Percentiles rank a stretch among this genome's conserved stretches.
phyloP scores from a whole-genome alignment of 2,888 invertebrate species.

The Trachelus stipa region DNA sequence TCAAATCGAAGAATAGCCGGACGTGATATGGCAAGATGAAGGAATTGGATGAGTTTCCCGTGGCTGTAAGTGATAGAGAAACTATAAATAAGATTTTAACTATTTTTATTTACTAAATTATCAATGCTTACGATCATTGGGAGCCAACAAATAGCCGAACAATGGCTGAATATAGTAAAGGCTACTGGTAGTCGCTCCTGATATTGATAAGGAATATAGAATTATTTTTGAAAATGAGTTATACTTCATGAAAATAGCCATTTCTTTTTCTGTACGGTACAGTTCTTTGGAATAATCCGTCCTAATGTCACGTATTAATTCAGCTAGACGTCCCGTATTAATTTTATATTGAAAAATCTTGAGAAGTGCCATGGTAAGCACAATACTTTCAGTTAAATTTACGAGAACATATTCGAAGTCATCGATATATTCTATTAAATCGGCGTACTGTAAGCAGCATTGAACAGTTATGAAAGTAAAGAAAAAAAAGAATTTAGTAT shows the following conservation, averaged over 20 bases:
- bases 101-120: too few species aligned
- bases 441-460: neutral
- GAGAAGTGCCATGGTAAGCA: neutral
- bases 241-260: neutral
- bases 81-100: too few species aligned
- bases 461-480: too few species aligned
- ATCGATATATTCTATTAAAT: neutral
- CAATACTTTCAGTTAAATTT: slow-evolving; percentile 2
- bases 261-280: neutral
- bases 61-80: too few species aligned
- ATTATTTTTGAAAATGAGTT: neutral
- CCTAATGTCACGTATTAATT: neutral
- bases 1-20: neutral
- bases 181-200: neutral
- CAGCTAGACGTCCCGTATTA: neutral
- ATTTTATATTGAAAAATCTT: neutral
- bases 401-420: neutral
- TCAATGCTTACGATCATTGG: neutral
- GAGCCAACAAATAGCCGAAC: neutral
- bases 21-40: neutral
- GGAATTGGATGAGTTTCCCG: neutral
- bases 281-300: neutral
- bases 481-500: too few species aligned
- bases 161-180: neutral
- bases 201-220: neutral